Evolutionary conservation across 2,113 vertebrate species (phyloP), one percentile per base, ranked within the genome.

Genomic region (Microcebus lehilahytsara): DNA sequence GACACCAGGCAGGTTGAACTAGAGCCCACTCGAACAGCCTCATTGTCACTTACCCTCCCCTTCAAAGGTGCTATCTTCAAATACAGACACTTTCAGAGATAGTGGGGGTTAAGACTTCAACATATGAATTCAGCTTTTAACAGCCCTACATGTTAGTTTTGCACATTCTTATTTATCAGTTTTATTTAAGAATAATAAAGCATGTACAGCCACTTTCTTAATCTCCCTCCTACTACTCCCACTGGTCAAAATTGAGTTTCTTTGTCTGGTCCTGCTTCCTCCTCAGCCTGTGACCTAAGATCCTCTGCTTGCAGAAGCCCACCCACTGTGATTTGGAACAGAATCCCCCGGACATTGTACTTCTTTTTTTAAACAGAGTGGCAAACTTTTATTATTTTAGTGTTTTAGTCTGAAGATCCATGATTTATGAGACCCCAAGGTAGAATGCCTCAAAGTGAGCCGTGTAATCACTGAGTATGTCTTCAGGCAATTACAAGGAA

Each of bases 401-500:
- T 23, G 77, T 78, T 84, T 30, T 37, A 71, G 7, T 79, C 25
- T 94, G 51, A 85, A 81, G 11, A 89, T 51, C 34, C 20, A n/a
- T 91, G 96, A 97, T 97, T 97, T 91, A 96, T 93, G 64, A 89
- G 37, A 87, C 58, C 81, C 14, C 6, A 27, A 64, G 2, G 23
- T 34, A 88, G 67, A 96, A 60, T 34, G 74, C 62, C 62, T 94
- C n/a, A 42, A 74, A 93, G 78, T 90, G 66, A 96, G 62, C n/a
- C 60, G 34, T 7, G 12, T 67, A 83, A 83, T 96, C 78, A 95
- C 2, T 69, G n/a, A 96, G 22, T 53, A 67, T 20, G 42, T 95
- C 96, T 91, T 97, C 69, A 58, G 32, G 89, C 69, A 95, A 79
- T 96, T 88, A 77, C 78, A 58, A 78, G 58, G 32, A 96, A 97